Percentiles rank a stretch among this genome's conserved stretches.
These are phyloP conservation scores for Thereva unica DNA, from an alignment of 2,888 invertebrate species.

Conservation along the genomic window DNA sequence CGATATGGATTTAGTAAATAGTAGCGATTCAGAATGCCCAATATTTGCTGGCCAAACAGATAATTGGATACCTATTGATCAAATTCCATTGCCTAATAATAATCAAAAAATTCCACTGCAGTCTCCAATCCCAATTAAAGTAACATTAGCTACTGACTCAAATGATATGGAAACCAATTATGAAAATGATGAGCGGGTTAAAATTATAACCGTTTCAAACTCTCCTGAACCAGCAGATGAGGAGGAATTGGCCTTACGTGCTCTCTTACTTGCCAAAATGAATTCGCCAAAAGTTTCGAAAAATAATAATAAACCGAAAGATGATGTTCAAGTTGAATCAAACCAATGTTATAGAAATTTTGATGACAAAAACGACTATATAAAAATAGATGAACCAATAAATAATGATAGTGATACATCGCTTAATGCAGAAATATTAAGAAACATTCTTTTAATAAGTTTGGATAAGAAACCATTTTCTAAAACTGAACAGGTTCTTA, in stretches of 20 bases:
- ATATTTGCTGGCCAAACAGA: conserved; percentile 27
- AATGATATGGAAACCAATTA: not conserved
- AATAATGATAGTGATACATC: conserved; percentile 19
- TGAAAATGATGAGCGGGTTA: conserved; percentile 21
- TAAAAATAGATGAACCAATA: not conserved
- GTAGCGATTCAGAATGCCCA: conserved; percentile 51
- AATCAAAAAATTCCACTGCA: conserved; percentile 37
- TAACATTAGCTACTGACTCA: not conserved
- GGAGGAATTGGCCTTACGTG: conserved; percentile 53
- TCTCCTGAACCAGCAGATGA: conserved; percentile 47
- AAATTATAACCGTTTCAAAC: conserved; percentile 39
- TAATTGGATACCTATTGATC: conserved; percentile 44
- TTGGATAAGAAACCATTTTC: conserved; percentile 45
- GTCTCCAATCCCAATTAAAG: conserved; percentile 33
- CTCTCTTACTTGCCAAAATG: conserved; percentile 51
- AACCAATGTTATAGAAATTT: too few species aligned
- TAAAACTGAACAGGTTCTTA: conserved; percentile 47
- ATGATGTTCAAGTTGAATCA: not conserved
- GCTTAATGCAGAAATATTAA: conserved; percentile 47
- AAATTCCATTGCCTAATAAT: conserved; percentile 42
- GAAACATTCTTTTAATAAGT: conserved; percentile 48
- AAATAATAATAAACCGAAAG: conserved; percentile 4
- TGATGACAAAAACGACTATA: not conserved
- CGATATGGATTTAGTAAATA: conserved; percentile 57
- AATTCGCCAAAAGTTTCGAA: conserved; percentile 43